A percentile compares a stretch with the other conserved stretches of the same genome.
phyloP scores from a whole-genome alignment of 2,113 vertebrate genomes.

The Eulemur rufifrons region DNA sequence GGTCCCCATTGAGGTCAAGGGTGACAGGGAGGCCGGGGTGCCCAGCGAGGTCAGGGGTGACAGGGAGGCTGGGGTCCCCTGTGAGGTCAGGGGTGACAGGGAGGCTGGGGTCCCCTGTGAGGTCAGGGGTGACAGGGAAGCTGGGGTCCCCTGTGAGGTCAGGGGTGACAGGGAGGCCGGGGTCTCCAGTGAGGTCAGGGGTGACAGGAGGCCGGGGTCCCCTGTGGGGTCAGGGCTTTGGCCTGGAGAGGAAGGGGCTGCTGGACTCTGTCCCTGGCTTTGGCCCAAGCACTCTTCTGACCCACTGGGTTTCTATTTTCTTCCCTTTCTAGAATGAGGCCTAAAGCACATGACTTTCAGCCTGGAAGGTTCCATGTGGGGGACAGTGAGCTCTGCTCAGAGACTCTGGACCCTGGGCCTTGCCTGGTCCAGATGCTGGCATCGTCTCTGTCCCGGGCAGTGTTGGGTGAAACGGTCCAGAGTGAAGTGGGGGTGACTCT shows the following conservation, averaged over 20 bases:
- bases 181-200: background rate
- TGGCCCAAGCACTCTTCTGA: background rate
- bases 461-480: background rate
- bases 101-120: background rate
- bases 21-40: background rate
- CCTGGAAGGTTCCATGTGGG: background rate
- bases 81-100: no score
- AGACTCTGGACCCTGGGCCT: background rate
- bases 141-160: background rate
- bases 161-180: background rate
- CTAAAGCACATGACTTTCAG: rapidly evolving
- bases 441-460: background rate
- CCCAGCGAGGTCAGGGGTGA: background rate
- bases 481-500: background rate
- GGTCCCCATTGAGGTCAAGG: background rate
- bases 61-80: background rate
- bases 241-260: background rate
- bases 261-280: background rate
- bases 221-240: background rate
- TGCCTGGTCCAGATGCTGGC: background rate
- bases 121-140: background rate
- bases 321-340: background rate
- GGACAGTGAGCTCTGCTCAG: rapidly evolving
- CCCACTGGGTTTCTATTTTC: background rate
- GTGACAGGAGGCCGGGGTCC: no score